Percentiles rank a stretch among this genome's conserved stretches.
Conservation (phyloP, 2,888 invertebrate genomes). For the Cephus runcator region DNA sequence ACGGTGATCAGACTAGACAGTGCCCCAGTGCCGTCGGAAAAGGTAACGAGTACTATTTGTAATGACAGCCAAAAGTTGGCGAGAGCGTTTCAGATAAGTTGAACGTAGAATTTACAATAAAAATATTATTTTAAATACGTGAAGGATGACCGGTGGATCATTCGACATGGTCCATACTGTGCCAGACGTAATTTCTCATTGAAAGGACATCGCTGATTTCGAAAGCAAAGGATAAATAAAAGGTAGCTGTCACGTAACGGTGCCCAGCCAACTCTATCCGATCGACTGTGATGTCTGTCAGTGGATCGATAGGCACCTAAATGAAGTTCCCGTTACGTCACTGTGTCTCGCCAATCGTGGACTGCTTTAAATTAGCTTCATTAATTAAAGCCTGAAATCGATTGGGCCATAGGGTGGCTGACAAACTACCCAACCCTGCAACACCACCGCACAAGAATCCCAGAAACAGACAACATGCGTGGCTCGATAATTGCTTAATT, state of each 20-base stretch:
- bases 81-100: background rate
- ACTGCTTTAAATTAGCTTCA: slow-evolving; percentile 48
- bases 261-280: background rate
- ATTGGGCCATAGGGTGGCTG: slow-evolving; percentile 24
- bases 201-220: background rate
- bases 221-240: background rate
- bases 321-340: background rate
- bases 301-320: background rate
- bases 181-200: background rate
- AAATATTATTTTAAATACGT: too few relatives aligned
- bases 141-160: too few relatives aligned
- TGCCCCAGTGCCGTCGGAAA: background rate
- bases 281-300: background rate
- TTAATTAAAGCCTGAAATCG: slow-evolving; percentile 48
- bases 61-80: background rate
- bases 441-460: slow-evolving; percentile 10
- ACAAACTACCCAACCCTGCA: background rate
- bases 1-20: background rate
- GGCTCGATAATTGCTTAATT: slow-evolving; percentile 31
- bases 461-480: slow-evolving; percentile 8
- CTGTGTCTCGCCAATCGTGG: slow-evolving; percentile 21
- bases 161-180: too few relatives aligned
- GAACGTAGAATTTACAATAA: background rate
- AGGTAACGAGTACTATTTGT: background rate
- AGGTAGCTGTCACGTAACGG: background rate